Conservation (phyloP, 2,113 vertebrate species). For the Cebus imitator region DNA sequence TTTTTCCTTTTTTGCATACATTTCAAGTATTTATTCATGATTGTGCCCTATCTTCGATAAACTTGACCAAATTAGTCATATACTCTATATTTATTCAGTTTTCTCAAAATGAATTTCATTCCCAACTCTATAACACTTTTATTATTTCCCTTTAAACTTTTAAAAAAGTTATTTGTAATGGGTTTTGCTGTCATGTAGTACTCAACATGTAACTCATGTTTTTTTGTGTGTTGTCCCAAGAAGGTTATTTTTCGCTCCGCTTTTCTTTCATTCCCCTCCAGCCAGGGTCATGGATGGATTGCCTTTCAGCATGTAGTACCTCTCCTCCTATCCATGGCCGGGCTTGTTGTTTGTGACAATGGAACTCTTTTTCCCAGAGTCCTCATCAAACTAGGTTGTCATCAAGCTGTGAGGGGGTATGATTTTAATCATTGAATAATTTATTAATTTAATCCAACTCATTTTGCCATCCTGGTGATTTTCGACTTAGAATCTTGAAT, state of each 20-base stretch:
- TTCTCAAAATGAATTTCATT: slow-evolving; percentile 32
- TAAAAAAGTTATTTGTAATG: background rate
- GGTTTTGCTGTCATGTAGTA: background rate
- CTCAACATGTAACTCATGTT: background rate
- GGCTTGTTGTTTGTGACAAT: background rate
- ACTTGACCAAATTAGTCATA: slow-evolving; percentile 8
- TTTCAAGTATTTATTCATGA: slow-evolving; percentile 6
- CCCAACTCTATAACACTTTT: background rate
- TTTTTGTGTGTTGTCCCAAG: background rate
- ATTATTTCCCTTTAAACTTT: background rate
- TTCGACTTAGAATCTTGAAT: slow-evolving; percentile 10
- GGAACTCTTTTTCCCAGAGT: background rate
- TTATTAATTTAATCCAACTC: slow-evolving; percentile 12
- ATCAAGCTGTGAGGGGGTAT: background rate
- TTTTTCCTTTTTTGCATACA: background rate
- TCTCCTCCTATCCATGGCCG: background rate
- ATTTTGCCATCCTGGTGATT: background rate
- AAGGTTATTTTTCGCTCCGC: background rate
- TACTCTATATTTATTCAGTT: background rate
- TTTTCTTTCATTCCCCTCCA: background rate
- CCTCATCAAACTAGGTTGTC: background rate
- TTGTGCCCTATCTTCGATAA: background rate
- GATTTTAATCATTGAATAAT: background rate
- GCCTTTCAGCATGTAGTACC: background rate
- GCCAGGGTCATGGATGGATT: background rate